phyloP scores from a whole-genome alignment of 2,888 invertebrate species.

The Andrena marginata region DNA sequence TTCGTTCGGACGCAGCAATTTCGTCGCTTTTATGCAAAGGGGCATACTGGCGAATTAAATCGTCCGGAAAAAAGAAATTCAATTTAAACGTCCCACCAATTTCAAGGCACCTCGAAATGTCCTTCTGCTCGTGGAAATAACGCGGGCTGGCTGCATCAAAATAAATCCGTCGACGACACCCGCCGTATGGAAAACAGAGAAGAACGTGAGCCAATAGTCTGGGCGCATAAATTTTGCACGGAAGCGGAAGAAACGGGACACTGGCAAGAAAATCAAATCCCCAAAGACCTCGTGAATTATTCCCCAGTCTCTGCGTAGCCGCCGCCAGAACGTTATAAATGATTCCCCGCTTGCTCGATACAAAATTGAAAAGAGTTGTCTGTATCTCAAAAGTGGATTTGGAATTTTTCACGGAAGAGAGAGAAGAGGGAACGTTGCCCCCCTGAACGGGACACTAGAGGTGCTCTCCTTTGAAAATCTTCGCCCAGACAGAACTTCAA shows the following conservation, averaged over 20 bases:
- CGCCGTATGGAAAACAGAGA: neutral
- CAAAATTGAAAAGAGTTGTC: slow-evolving; percentile 4
- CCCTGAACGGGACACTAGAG: no score
- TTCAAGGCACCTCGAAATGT: no score
- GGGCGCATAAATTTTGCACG: slow-evolving; percentile 13
- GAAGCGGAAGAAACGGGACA: neutral
- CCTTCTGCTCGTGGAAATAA: no score
- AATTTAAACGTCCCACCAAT: no score
- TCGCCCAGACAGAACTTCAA: neutral
- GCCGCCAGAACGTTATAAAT: slow-evolving; percentile 31
- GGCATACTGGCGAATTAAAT: no score
- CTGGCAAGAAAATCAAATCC: slow-evolving; percentile 3
- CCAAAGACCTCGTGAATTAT: slow-evolving; percentile 34
- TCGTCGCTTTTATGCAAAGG: no score
- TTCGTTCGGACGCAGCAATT: no score
- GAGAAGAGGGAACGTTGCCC: neutral
- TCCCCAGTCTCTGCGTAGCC: slow-evolving; percentile 5
- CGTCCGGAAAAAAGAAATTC: no score
- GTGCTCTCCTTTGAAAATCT: slow-evolving; percentile 15
- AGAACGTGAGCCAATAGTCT: neutral
- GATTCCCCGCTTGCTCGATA: slow-evolving; percentile 16
- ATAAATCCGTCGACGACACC: neutral
- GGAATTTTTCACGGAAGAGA: slow-evolving; percentile 1
- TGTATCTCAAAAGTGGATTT: neutral
- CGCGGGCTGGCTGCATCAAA: neutral